phyloP scores from a whole-genome alignment of 2,888 invertebrate genomes.

The Nezara viridula region DNA sequence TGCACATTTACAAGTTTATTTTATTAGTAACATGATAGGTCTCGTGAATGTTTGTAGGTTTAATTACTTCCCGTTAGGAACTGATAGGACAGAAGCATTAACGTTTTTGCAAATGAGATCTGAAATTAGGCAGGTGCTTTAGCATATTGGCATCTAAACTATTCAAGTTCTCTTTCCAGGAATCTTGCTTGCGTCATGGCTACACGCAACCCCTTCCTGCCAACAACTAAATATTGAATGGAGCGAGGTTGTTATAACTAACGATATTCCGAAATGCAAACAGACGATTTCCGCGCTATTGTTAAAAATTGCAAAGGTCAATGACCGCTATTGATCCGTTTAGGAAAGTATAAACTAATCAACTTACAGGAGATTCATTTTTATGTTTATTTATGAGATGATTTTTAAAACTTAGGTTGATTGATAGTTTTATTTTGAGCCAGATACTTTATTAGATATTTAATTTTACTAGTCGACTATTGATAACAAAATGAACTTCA shows the following conservation, averaged over 20 bases:
- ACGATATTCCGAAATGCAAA: not conserved
- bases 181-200: not conserved
- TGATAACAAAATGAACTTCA: too few species aligned
- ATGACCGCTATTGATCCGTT: not conserved
- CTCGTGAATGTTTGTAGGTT: not conserved
- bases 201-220: conserved; percentile 10
- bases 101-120: not conserved
- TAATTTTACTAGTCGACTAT: too few species aligned
- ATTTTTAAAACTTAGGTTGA: too few species aligned
- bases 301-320: conserved; percentile 11
- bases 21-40: too few species aligned
- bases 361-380: too few species aligned
- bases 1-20: too few species aligned
- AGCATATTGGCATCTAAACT: conserved; percentile 2
- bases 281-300: not conserved
- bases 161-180: not conserved
- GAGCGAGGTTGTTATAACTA: not conserved
- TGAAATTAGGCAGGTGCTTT: not conserved
- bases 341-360: too few species aligned
- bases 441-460: too few species aligned
- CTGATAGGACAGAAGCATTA: not conserved
- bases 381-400: too few species aligned
- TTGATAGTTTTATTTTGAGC: too few species aligned
- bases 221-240: not conserved
- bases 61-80: not conserved